Base-by-base conservation (phyloP, 2,113 vertebrate species). In the Danionella cerebrum region DNA sequence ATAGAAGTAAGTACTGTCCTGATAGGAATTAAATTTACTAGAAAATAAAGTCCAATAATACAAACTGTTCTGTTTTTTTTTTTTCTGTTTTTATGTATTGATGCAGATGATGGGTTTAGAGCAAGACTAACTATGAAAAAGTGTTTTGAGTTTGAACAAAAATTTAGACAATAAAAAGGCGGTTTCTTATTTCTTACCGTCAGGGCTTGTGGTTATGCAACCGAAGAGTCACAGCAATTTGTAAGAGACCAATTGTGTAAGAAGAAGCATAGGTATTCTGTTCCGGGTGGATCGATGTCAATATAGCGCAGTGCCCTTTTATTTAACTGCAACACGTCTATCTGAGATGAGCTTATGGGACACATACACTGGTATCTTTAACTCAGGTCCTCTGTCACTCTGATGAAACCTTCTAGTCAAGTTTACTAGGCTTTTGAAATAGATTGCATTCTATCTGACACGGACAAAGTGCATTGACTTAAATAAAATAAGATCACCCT, bases 261-360 rank as follows among this genome's bases (percentile, higher is more conserved):
- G 66, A 55, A 51, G 67, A 65, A 31, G 59, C 70, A 65, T 59
- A 68, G 55, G 66, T 68, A 67, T 74, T 75, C 14, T 54, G 73
- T 76, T 77, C 62, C 51, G 36, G 5, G 24, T 13, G 10, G 82
- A 87, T 89, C 85, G 82, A 87, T 84, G 83, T 82, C 85, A 83
- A 82, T 86, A 86, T 78, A 73, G 45, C 72, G 68, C 80, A 41
- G 3, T 60, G 82, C 76, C 65, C 27, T 82, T 81, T 84, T 79
- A 84, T 75, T 85, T 85, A 84, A 85, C 69, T 52, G 68, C 72
- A 62, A 75, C 44, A 59, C 77, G 65, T 85, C 81, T 54, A 78
- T 82, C 79, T 82, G 74, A 78, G 72, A 83, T 48, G 70, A 78
- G 78, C 72, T 84, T 79, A 87, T 85, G 80, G 74, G 84, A 80